Evolutionary conservation across 1,140 invertebrate species (phyloP).

Genomic region (Pentalonia nigronervosa): DNA sequence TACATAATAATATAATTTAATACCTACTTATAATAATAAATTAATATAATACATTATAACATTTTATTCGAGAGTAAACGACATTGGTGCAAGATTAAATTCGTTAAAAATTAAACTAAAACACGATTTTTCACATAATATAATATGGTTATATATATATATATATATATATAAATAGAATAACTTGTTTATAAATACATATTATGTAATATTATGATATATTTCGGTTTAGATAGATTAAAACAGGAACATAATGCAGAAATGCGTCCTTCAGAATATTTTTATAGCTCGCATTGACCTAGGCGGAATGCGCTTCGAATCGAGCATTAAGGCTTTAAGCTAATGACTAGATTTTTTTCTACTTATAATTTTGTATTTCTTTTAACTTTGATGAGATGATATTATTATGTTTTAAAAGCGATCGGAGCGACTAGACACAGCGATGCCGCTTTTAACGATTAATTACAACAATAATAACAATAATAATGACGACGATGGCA

Average conservation of each 20-base stretch:
- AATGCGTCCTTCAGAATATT: background rate
- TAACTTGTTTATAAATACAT: background rate
- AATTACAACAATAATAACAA: background rate
- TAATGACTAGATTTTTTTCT: slow-evolving; percentile 16
- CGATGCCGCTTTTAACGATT: background rate
- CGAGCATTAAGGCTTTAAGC: background rate
- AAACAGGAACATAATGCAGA: background rate
- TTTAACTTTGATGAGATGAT: background rate
- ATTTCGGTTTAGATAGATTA: background rate
- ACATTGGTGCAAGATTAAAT: background rate
- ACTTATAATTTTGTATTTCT: background rate
- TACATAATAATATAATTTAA: background rate
- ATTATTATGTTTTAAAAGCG: background rate
- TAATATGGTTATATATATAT: background rate
- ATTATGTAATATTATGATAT: background rate
- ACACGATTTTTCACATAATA: background rate
- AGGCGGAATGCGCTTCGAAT: background rate
- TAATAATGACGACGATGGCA: background rate
- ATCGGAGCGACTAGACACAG: background rate
- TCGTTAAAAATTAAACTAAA: background rate
- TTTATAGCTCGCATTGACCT: too few relatives aligned
- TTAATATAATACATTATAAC: background rate
- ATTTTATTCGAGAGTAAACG: background rate
- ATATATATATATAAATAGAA: too few relatives aligned
- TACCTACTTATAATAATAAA: too few relatives aligned